phyloP scores from a whole-genome alignment of 2,888 invertebrate genomes.

The Lasioglossum lativentre region DNA sequence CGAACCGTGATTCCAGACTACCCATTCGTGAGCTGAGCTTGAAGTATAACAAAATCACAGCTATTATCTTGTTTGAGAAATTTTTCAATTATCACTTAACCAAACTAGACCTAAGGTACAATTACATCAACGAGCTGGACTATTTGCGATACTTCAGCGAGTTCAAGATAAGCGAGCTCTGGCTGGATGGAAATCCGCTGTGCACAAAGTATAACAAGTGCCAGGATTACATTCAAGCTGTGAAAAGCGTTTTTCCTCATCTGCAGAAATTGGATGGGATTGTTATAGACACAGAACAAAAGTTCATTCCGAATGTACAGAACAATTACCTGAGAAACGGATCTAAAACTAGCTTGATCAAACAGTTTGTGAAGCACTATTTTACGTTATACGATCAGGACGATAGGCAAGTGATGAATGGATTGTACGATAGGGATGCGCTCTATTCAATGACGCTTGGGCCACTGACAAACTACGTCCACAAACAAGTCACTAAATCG shows the following conservation, averaged over 20 bases:
- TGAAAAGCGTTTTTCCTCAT: constrained; percentile 78
- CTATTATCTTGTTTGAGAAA: constrained; percentile 76
- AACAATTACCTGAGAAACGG: constrained; percentile 76
- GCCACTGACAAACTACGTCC: constrained; percentile 72
- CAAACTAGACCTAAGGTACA: constrained; percentile 79
- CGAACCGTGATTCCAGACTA: constrained; percentile 71
- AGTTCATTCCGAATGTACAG: constrained; percentile 71
- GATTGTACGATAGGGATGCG: constrained; percentile 80
- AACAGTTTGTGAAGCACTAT: constrained; percentile 81
- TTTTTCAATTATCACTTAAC: constrained; percentile 76
- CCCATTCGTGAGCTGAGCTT: constrained; percentile 79
- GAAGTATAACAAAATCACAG: constrained; percentile 75
- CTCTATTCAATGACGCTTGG: constrained; percentile 82
- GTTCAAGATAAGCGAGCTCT: constrained; percentile 80
- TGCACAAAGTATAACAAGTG: constrained; percentile 74
- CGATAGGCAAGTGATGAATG: constrained; percentile 79
- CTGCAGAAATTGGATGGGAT: constrained; percentile 80
- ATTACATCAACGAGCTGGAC: constrained; percentile 76
- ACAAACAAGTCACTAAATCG: constrained; percentile 79
- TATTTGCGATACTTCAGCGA: constrained; percentile 78
- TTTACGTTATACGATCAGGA: constrained; percentile 81
- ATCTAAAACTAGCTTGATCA: constrained; percentile 73
- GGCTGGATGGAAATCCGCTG: constrained; percentile 82
- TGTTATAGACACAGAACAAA: constrained; percentile 76
- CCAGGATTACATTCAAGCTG: constrained; percentile 78